These are phyloP conservation scores for Hozukius guyotensis DNA, from an alignment of 2,797 vertebrate species.

Conservation along the genomic window DNA sequence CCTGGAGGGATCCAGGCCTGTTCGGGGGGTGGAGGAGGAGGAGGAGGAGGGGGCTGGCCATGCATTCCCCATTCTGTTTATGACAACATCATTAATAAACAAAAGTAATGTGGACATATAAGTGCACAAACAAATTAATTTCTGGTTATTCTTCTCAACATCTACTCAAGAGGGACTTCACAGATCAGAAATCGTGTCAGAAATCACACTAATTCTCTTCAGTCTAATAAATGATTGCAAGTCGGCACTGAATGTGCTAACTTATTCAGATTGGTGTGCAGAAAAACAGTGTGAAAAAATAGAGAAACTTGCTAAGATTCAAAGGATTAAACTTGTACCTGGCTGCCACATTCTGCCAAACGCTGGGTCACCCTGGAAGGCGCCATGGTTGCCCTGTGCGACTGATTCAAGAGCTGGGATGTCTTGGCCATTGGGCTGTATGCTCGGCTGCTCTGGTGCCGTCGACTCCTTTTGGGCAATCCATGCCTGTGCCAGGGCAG, in stretches of 20 bases:
- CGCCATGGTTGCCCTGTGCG: constrained; percentile 90
- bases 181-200: neutral
- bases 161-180: neutral
- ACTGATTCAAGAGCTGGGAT: constrained; percentile 87
- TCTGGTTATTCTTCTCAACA: neutral
- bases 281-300: neutral
- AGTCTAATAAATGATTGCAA: neutral
- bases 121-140: neutral
- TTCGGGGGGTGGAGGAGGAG: constrained; percentile 91
- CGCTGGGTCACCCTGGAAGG: constrained; percentile 91
- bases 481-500: constrained; percentile 98
- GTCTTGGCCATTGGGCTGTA: constrained; percentile 94
- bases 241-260: neutral
- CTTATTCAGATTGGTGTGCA: neutral
- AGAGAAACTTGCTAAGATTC: fast-evolving
- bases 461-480: constrained; percentile 98
- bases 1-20: constrained; percentile 96
- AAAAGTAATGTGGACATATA: neutral
- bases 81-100: neutral
- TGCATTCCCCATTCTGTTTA: constrained; percentile 95
- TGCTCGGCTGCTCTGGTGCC: constrained; percentile 86
- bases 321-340: constrained; percentile 79
- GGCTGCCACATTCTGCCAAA: constrained; percentile 98
- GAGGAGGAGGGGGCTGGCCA: constrained; percentile 89
- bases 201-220: neutral